Percentiles rank a stretch among this genome's conserved stretches.
Evolutionary conservation across 1,140 invertebrate species (phyloP).

Genomic region (Bombus sibiricus): DNA sequence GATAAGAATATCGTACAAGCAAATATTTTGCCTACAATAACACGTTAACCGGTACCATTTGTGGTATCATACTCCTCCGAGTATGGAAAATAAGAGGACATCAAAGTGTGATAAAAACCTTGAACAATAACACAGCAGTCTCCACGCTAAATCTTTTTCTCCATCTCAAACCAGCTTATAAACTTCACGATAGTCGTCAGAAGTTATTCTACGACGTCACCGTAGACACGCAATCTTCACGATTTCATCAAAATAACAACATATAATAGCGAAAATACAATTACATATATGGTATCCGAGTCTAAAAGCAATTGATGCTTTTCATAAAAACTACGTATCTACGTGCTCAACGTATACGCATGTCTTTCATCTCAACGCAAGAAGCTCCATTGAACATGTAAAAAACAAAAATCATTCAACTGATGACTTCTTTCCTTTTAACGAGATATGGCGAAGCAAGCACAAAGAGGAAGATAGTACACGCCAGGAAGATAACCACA

Average conservation of each 20-base stretch:
- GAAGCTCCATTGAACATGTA: too few species aligned
- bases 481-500: conserved; percentile 23
- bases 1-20: not conserved
- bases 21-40: not conserved
- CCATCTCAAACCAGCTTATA: conserved; percentile 28
- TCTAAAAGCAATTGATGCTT: conserved; percentile 45
- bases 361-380: not conserved
- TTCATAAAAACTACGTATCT: conserved; percentile 36
- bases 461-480: not conserved
- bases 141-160: conserved; percentile 19
- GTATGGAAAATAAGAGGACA: not conserved
- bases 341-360: not conserved
- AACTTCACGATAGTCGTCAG: conserved; percentile 39
- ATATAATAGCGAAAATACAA: conserved; percentile 5
- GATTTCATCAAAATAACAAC: conserved; percentile 53
- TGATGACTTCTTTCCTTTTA: conserved; percentile 33
- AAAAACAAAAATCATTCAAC: conserved; percentile 10
- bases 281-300: not conserved
- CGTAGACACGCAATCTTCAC: conserved; percentile 33
- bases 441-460: not conserved
- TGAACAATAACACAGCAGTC: not conserved
- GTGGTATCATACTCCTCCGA: not conserved
- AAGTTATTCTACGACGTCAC: conserved; percentile 40
- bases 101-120: conserved; percentile 22
- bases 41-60: not conserved